Base-by-base conservation (phyloP, 2,113 vertebrate species). In the Pterocles gutturalis region DNA sequence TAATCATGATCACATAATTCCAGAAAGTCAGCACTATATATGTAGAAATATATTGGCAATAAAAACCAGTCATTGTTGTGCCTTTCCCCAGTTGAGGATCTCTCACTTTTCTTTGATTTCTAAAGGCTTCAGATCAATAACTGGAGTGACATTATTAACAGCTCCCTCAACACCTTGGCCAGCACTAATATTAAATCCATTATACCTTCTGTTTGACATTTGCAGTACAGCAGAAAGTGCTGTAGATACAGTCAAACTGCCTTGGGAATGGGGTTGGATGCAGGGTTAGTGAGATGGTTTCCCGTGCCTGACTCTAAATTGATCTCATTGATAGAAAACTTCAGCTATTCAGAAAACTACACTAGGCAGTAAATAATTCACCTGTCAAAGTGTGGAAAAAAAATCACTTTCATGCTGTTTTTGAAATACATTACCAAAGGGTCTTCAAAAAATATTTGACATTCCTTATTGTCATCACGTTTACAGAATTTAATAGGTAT, bases 71-170 rank as follows among this genome's bases (percentile, higher is more conserved):
- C 97, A 98, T 97, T 96, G 97, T 97, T 98, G 92, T 98, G 97
- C 95, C 95, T 98, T 98, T 98, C 97, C 98, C 96, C 97, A 96
- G 86, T 90, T 97, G 97, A 96, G 96, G 94, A 97, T 97, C 97
- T 97, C 98, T 98, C 96, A 98, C 98, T 98, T 98, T 98, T 98
- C 97, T 98, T 98, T 98, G 98, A 98, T 98, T 98, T 98, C 97
- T 97, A 98, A 98, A 98, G 98, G 97, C 97, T 98, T 97, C 97
- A 97, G 98, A 98, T 98, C 98, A 98, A 98, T 98, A 98, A 98
- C 97, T 97, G 96, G 96, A 98, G 98, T 98, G 98, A 98, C 98
- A 98, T 98, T 98, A 98, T 98, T 98, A 98, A 98, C 98, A 98
- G 98, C 97, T 98, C 98, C 98, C 98, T 98, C 98, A 98, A 98